Percentiles rank a stretch among this genome's conserved stretches.
phyloP scores from a whole-genome alignment of 2,888 invertebrate species.

The Seira musarum region DNA sequence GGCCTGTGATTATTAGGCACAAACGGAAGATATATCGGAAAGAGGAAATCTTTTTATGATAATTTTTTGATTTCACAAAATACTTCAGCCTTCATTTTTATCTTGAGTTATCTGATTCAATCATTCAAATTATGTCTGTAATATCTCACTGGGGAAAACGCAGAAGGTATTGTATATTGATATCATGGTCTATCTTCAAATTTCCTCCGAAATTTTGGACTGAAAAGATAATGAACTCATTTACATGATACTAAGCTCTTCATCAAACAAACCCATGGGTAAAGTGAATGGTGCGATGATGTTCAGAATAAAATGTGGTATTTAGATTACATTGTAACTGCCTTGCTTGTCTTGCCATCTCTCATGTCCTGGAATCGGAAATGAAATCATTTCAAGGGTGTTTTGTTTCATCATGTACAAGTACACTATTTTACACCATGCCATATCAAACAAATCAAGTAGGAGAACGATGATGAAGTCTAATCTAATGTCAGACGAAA shows the following conservation, averaged over 20 bases:
- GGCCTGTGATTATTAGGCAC: neutral
- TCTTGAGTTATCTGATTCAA: neutral
- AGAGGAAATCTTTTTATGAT: conserved; percentile 19
- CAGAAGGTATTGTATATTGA: neutral
- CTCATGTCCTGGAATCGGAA: conserved; percentile 52
- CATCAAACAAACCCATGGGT: neutral
- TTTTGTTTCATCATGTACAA: neutral
- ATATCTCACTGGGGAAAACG: neutral
- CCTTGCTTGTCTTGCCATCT: conserved; percentile 26
- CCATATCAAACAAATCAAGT: too few species aligned
- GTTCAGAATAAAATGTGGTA: neutral
- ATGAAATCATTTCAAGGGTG: conserved; percentile 58
- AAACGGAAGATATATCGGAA: conserved; percentile 13
- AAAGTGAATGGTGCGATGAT: neutral
- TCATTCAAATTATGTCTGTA: neutral
- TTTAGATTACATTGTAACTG: conserved; percentile 8
- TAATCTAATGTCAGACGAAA: neutral
- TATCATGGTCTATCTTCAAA: neutral
- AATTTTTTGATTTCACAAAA: conserved; percentile 11
- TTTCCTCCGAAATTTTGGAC: conserved; percentile 6
- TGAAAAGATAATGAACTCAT: neutral
- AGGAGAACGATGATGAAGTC: too few species aligned
- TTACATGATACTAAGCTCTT: neutral
- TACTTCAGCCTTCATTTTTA: conserved; percentile 10
- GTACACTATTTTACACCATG: too few species aligned